These are phyloP conservation scores for Rutilus rutilus DNA, from an alignment of 2,113 vertebrate species.

Conservation along the genomic window DNA sequence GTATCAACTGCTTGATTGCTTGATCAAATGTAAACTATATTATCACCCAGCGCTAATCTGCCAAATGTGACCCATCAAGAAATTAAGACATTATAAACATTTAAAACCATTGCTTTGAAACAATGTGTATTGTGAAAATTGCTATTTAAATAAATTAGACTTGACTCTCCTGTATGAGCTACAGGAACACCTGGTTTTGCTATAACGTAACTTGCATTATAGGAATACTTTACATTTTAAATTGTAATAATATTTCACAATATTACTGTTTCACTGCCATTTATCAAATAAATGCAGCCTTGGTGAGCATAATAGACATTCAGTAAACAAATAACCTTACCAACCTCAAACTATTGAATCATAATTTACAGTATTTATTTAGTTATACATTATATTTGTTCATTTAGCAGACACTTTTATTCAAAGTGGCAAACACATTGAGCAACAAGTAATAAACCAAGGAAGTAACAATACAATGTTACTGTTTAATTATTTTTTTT, in stretches of 20 bases:
- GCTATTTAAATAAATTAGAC: no score
- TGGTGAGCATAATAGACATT: not conserved
- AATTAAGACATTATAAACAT: no score
- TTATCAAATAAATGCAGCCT: not conserved
- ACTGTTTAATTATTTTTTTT: rapidly evolving
- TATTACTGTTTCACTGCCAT: not conserved
- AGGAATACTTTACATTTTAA: not conserved
- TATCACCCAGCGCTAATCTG: no score
- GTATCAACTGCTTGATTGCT: no score
- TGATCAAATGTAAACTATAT: no score
- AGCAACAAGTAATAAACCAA: not conserved
- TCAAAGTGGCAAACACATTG: not conserved
- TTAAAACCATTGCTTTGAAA: no score
- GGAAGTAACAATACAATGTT: not conserved
- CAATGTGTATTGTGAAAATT: no score
- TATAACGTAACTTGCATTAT: no score
- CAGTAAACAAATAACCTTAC: not conserved
- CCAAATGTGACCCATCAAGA: no score
- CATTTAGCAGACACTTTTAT: not conserved
- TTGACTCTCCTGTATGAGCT: no score
- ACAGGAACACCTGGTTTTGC: no score
- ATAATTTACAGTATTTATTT: not conserved
- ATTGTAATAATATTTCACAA: no score
- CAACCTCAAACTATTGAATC: not conserved
- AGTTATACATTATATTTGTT: not conserved